Base-by-base conservation (phyloP, 2,888 invertebrate genomes). In the Lasioglossum leucozonium region DNA sequence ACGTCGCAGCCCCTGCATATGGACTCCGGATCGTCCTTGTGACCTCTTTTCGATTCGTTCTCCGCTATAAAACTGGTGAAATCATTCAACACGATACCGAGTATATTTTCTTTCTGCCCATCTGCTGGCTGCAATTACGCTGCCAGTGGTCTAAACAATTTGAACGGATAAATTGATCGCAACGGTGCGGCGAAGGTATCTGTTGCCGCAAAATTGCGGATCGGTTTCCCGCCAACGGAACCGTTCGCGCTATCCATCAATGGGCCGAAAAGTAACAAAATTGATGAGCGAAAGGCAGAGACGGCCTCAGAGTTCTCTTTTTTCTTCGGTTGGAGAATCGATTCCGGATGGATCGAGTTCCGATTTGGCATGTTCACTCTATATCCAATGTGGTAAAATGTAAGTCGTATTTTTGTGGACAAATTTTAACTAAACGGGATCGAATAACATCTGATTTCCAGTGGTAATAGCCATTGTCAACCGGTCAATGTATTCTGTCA, bases 221-320 rank as follows among this genome's bases (percentile, higher is more conserved):
- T 47, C 72, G 34, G 34, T 47, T 47, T 47, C 22, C 22, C 26
- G 16, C 13, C 47, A 22, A 8, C 18, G 18, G 34, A 67, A 22
- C 34, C 11, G 47, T 51, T 40, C 34, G 26, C 47, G 10, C 47
- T 47, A 72, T 72, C 72, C 47, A 47, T 72, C 72, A 72, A 51
- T 30, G 72, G 22, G 47, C 34, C 34, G 30, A 47, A 47, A 76
- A 76, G n/a, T 62, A 44, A 34, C 65, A 65, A 65, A 76, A 76
- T 76, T 44, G 75, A 76, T 76, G 65, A 30, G 42, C 42, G 44
- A 26, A 40, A 4, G 10, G 75, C 13, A 8, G 16, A 30, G 34
- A 47, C 11, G n/a, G n/a, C n/a, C 4, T 55, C 55, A 10, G 10
- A n/a, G 11, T n/a, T 10, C 2, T 4, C 30, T 11, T 22, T 22